Base-by-base conservation (phyloP, 2,113 vertebrate species). In the Varanus komodoensis region DNA sequence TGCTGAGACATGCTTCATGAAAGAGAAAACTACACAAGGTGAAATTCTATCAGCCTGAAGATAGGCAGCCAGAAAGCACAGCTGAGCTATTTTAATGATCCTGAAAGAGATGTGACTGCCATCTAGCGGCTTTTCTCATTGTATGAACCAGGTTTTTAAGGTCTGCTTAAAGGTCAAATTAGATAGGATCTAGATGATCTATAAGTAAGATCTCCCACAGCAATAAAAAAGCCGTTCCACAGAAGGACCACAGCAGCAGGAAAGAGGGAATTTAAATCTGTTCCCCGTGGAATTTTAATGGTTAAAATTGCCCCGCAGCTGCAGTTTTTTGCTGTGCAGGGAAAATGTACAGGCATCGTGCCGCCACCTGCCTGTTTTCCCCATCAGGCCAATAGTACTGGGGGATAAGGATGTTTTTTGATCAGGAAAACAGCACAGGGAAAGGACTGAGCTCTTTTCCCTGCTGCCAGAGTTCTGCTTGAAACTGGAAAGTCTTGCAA, bases 1-100 rank as follows among this genome's bases (percentile, higher is more conserved):
- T 93, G 89, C 86, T 94, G 90, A 92, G 88, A 57, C 8, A 74
- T 32, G 21, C 67, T 86, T 64, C 44, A 8, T 38, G 91, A 86
- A 91, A 80, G 89, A n/a, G 87, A 75, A 57, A 34, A 32, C 87
- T 90, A 82, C 82, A 82, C 84, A 61, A 84, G 89, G 34, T 83
- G 84, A 90, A 93, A 91, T 68, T 81, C 80, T 12, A 6, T 48
- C 11, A 67, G 86, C 86, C 67, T 64, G 87, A 38, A 80, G 79
- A 21, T 19, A 2, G 52, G 3, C 74, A 88, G 78, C 57, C 80
- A 54, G 34, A 71, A 32, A 88, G 92, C 88, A 82, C 69, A 79
- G 15, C 86, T 61, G 79, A 86, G 21, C 78, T 61, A 82, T 83
- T 50, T 87, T 64, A 4, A n/a, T 14, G 12, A n/a, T 74, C n/a